Percentiles rank a stretch among this genome's conserved stretches.
Evolutionary conservation across 2,797 vertebrate species (phyloP).

Genomic region (Squalus acanthias): DNA sequence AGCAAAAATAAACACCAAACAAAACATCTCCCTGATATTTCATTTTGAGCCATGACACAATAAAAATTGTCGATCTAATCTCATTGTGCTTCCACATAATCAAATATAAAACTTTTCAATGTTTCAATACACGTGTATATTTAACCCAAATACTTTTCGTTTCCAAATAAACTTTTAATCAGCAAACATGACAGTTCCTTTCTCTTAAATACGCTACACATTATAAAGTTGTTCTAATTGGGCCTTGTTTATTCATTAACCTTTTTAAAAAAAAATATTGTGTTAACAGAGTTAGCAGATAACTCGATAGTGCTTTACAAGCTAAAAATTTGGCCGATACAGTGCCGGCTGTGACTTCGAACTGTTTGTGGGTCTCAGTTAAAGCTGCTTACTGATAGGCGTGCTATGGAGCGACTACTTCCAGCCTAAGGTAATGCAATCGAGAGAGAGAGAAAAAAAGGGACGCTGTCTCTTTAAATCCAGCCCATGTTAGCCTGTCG

Average conservation of each 20-base stretch:
- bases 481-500: constrained; percentile 36
- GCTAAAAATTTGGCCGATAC: neutral
- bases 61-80: neutral
- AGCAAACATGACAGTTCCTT: neutral
- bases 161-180: neutral
- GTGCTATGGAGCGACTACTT: neutral
- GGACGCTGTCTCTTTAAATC: constrained; percentile 44
- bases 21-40: neutral
- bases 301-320: neutral
- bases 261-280: neutral
- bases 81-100: neutral
- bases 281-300: neutral
- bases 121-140: neutral
- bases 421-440: constrained; percentile 43
- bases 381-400: neutral
- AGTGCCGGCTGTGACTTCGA: neutral
- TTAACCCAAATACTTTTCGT: neutral
- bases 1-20: neutral
- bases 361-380: neutral
- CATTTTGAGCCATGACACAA: neutral
- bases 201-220: neutral
- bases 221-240: neutral
- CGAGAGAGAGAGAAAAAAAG: constrained; percentile 50
- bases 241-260: neutral
- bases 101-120: neutral